These are phyloP conservation scores for Struthidea cinerea DNA, from an alignment of 2,113 vertebrate genomes.

Conservation along the genomic window DNA sequence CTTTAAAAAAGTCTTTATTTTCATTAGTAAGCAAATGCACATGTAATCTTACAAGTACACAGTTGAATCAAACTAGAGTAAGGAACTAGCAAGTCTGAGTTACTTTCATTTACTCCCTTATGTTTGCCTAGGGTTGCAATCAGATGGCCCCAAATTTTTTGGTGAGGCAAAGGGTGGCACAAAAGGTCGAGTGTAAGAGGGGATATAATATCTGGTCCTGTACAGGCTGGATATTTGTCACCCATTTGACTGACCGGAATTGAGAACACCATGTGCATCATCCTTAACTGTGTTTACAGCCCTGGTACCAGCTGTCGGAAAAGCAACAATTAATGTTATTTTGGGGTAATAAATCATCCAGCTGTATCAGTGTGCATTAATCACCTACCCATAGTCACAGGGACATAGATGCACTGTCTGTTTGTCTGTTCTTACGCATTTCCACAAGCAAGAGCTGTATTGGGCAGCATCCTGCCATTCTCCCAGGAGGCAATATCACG, in stretches of 20 bases:
- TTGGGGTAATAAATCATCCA: neutral
- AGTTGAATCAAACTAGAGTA: neutral
- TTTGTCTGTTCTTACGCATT: neutral
- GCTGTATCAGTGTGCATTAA: neutral
- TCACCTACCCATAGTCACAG: too few species aligned
- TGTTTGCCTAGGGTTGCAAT: neutral
- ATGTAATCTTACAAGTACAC: neutral
- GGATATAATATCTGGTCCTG: neutral
- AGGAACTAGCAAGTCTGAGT: neutral
- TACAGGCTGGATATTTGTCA: neutral
- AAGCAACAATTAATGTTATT: neutral
- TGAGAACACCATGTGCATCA: rapidly evolving
- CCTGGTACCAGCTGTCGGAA: neutral
- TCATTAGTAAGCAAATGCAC: neutral
- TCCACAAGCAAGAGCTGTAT: neutral
- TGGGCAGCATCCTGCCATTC: neutral
- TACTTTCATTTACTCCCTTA: neutral
- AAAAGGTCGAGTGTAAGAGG: neutral
- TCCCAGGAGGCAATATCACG: neutral
- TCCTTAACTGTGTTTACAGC: neutral
- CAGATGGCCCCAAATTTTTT: neutral
- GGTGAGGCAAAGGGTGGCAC: neutral
- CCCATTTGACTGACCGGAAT: neutral
- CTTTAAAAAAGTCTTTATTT: neutral
- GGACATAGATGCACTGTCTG: neutral